Conservation (phyloP, 2,113 vertebrate species). For the Naja naja region DNA sequence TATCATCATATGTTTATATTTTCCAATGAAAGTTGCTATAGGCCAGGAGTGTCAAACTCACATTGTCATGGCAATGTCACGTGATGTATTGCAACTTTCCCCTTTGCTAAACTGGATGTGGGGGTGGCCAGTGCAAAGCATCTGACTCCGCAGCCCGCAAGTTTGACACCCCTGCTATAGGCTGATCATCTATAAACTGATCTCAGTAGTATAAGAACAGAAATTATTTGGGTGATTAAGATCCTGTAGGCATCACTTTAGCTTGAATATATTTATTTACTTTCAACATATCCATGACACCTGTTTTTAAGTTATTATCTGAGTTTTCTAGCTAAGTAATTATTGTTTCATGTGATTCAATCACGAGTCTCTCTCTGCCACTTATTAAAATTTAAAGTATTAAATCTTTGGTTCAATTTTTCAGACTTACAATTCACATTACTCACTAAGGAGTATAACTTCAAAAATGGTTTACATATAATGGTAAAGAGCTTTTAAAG, state of each 20-base stretch:
- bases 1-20: not conserved
- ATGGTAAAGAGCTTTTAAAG: not conserved
- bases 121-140: too few relatives aligned
- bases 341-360: not conserved
- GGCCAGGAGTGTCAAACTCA: too few relatives aligned
- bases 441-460: not conserved
- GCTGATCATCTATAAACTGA: not conserved
- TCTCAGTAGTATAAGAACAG: not conserved
- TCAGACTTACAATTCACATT: not conserved
- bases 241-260: not conserved
- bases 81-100: too few relatives aligned
- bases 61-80: too few relatives aligned
- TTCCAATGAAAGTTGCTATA: not conserved
- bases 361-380: not conserved
- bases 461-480: not conserved
- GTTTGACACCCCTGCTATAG: not conserved
- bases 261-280: not conserved
- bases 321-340: not conserved
- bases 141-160: too few relatives aligned
- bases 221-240: not conserved
- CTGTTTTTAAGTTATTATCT: not conserved
- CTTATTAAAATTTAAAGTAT: not conserved
- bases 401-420: not conserved
- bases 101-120: too few relatives aligned
- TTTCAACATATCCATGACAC: not conserved